Conservation (phyloP, 2,797 vertebrate species). For the Chiroxiphia lanceolata region DNA sequence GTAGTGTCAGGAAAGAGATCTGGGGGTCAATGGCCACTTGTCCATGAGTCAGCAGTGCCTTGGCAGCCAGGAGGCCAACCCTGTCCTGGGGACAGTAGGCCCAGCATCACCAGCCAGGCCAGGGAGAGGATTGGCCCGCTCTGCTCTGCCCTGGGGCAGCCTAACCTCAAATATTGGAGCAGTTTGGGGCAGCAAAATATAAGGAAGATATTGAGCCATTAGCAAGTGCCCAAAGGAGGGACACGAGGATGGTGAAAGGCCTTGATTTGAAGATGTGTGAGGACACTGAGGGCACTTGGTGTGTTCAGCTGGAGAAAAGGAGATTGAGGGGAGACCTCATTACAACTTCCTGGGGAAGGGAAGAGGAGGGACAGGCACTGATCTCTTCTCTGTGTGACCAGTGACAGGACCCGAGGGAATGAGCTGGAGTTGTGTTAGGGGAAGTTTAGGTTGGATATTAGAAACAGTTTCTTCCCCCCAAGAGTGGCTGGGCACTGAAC, state of each 20-base stretch:
- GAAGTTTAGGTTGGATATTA: neutral
- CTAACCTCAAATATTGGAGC: neutral
- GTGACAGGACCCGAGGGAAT: neutral
- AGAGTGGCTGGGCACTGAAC: neutral
- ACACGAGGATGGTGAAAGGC: neutral
- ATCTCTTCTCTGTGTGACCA: neutral
- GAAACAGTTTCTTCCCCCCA: neutral
- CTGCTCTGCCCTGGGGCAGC: neutral
- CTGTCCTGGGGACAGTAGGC: neutral
- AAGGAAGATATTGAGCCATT: neutral
- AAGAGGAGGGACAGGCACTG: neutral
- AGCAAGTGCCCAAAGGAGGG: neutral
- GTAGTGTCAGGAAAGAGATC: neutral
- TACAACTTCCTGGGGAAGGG: neutral
- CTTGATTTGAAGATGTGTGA: neutral
- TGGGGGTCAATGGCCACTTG: neutral
- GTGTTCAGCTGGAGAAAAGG: neutral
- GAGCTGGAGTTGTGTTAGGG: neutral
- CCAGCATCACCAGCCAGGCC: fast-evolving
- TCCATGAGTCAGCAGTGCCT: neutral
- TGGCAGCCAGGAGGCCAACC: neutral
- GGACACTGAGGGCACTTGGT: neutral
- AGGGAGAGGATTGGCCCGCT: neutral
- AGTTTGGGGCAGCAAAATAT: too few species aligned
- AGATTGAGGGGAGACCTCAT: neutral